Percentiles rank a stretch among this genome's conserved stretches.
phyloP scores from a whole-genome alignment of 2,797 vertebrate species.

The Gambelia wislizenii region DNA sequence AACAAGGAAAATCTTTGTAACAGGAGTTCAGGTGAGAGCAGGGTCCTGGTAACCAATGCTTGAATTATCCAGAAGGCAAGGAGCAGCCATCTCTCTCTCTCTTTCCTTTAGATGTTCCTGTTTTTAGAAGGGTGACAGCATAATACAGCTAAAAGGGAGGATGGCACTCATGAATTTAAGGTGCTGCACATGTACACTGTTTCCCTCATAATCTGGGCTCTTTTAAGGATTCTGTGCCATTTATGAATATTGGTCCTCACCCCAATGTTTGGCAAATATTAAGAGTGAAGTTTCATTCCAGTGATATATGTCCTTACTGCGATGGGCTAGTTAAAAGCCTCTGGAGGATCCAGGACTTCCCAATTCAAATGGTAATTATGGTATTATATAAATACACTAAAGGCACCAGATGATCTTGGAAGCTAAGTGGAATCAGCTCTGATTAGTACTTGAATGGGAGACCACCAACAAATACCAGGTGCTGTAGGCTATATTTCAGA shows the following conservation, averaged over 20 bases:
- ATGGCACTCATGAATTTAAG: background rate
- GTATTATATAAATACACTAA: background rate
- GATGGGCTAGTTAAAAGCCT: background rate
- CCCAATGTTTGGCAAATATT: background rate
- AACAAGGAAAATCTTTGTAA: no score
- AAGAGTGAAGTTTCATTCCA: background rate
- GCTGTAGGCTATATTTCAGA: no score
- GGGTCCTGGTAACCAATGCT: no score
- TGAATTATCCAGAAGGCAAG: no score
- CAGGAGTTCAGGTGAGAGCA: background rate
- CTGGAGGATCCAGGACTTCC: background rate
- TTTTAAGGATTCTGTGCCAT: background rate
- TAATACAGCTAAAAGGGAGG: background rate
- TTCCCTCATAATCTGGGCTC: background rate
- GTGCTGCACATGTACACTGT: background rate
- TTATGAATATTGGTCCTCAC: background rate
- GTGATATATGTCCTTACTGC: background rate
- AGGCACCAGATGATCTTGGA: no score
- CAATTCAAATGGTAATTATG: background rate
- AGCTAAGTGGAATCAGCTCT: no score
- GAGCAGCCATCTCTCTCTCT: no score
- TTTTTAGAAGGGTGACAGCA: background rate
- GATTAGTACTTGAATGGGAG: no score
- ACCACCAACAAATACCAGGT: no score
- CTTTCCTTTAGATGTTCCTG: background rate